Conservation (phyloP, 1,140 invertebrate species). For the Hydropsyche tenuis region DNA sequence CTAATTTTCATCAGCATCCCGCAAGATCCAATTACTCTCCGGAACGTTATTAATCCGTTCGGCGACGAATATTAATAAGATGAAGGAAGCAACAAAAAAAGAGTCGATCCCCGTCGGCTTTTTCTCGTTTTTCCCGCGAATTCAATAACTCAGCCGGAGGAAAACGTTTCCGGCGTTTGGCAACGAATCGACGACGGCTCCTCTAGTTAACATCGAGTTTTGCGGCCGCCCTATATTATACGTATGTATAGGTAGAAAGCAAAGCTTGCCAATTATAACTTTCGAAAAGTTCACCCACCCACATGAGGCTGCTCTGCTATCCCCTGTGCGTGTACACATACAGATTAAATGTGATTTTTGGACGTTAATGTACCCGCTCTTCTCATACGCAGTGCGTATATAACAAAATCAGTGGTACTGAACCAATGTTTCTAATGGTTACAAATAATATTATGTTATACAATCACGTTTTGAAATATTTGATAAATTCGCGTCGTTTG, state of each 20-base stretch:
- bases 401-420: no score
- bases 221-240: not conserved
- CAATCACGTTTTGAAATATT: no score
- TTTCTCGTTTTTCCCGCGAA: not conserved
- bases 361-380: not conserved
- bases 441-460: no score
- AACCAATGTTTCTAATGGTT: no score
- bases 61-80: not conserved
- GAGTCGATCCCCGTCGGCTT: not conserved
- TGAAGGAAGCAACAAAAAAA: not conserved
- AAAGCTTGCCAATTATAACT: constrained; percentile 21
- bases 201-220: not conserved
- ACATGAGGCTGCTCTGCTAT: not conserved
- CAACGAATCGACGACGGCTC: constrained; percentile 5
- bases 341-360: constrained; percentile 25
- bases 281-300: not conserved
- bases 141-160: not conserved
- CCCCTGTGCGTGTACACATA: not conserved
- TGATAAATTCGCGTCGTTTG: no score
- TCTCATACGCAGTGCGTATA: no score
- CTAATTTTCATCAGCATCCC: no score
- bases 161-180: constrained; percentile 1
- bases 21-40: no score
- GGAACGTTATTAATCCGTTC: no score
- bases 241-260: not conserved